A percentile compares a stretch with the other conserved stretches of the same genome.
Evolutionary conservation across 2,888 invertebrate genomes (phyloP).

Genomic region (Macropis europaea): DNA sequence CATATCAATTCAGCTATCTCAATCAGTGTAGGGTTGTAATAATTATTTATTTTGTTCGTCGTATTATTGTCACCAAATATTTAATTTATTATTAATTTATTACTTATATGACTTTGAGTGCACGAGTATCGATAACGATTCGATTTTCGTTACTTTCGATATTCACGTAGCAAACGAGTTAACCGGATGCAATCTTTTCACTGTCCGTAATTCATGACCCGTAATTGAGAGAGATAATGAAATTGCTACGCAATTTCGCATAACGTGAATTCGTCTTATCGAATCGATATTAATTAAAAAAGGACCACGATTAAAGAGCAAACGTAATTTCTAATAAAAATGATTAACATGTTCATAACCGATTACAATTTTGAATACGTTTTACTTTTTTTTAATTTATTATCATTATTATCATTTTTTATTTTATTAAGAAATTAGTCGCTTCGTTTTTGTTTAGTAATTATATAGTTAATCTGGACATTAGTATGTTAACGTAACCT

Average conservation of each 20-base stretch:
- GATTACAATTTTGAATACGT: not conserved
- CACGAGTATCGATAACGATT: too few relatives aligned
- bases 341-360: not conserved
- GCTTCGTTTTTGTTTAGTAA: not conserved
- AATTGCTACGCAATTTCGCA: not conserved
- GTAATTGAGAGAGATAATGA: conserved; percentile 10
- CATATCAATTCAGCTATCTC: too few relatives aligned
- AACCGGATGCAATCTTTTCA: not conserved
- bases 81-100: not conserved
- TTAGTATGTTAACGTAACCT: too few relatives aligned
- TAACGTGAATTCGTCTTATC: not conserved
- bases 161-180: not conserved
- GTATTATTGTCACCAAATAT: not conserved
- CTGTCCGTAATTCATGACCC: not conserved
- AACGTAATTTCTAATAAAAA: not conserved
- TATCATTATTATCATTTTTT: too few relatives aligned
- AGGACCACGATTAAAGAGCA: too few relatives aligned
- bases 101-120: not conserved
- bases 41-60: too few relatives aligned
- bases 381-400: too few relatives aligned
- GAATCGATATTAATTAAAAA: not conserved
- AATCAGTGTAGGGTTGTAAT: too few relatives aligned
- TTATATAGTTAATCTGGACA: too few relatives aligned
- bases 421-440: not conserved
- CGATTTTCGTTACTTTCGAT: not conserved